Evolutionary conservation across 92 coral and sea anemone species (phyloP).

Genomic region (Muricea muricata): DNA sequence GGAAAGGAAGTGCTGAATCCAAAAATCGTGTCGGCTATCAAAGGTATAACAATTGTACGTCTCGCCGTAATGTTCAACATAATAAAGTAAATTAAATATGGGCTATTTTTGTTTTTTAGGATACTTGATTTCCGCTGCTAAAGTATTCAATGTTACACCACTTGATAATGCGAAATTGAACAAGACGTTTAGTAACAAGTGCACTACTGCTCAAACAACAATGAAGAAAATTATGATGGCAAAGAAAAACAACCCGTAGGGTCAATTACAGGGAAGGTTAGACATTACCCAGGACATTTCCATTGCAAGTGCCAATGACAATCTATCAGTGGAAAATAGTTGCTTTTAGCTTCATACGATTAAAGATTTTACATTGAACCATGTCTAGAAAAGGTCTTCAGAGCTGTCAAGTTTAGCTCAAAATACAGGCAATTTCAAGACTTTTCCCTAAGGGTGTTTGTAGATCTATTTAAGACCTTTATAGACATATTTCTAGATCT

Average conservation of each 20-base stretch:
- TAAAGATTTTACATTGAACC: background rate
- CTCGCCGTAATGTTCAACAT: background rate
- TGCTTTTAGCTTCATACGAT: background rate
- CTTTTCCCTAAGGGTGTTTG: background rate
- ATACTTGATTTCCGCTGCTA: background rate
- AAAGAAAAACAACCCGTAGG: background rate
- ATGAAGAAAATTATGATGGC: background rate
- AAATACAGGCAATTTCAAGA: background rate
- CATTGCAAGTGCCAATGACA: background rate
- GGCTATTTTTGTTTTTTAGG: background rate
- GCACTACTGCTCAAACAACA: background rate
- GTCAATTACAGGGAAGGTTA: background rate
- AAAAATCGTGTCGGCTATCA: slow-evolving; percentile 24
- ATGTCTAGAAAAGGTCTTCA: background rate
- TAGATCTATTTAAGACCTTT: background rate
- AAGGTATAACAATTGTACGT: slow-evolving; percentile 12
- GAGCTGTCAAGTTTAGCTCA: slow-evolving; percentile 20
- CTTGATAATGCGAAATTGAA: background rate
- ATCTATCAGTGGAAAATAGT: background rate
- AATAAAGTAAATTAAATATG: background rate
- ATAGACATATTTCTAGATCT: slow-evolving; percentile 1
- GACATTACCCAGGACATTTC: background rate
- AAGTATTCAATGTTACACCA: background rate
- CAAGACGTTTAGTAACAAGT: slow-evolving; percentile 4
- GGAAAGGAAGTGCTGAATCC: slow-evolving; percentile 39